A percentile compares a stretch with the other conserved stretches of the same genome.
phyloP scores from a whole-genome alignment of 2,113 vertebrate genomes.

The Ploceus nigricollis region DNA sequence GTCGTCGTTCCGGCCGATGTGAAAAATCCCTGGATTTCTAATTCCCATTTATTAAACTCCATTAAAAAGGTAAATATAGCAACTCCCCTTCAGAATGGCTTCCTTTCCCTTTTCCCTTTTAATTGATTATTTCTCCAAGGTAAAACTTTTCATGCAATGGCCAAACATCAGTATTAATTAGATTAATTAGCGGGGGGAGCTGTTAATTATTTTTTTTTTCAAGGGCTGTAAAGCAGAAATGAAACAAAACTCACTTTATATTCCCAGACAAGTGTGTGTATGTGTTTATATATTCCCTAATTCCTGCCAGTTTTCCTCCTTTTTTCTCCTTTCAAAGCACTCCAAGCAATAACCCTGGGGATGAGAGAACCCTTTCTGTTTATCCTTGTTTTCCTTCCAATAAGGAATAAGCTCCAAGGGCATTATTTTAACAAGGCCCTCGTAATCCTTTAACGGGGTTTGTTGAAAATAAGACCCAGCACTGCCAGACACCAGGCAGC shows the following conservation, averaged over 20 bases:
- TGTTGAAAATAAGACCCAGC: conserved; percentile 34
- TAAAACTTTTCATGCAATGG: background rate
- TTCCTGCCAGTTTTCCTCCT: background rate
- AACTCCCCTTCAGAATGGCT: background rate
- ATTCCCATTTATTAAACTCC: background rate
- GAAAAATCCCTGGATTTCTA: background rate
- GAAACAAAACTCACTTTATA: conserved; percentile 47
- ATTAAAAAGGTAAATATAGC: conserved; percentile 39
- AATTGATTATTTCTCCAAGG: conserved; percentile 32
- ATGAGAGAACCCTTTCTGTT: conserved; percentile 38
- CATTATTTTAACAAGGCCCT: conserved; percentile 55
- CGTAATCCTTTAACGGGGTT: conserved; percentile 45
- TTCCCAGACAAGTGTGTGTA: background rate
- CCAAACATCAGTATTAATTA: conserved; percentile 33
- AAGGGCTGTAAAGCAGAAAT: conserved; percentile 15
- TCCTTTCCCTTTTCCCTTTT: background rate
- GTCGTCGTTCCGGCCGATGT: background rate
- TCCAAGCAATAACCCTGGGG: background rate
- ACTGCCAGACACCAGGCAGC: background rate
- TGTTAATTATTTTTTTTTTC: background rate
- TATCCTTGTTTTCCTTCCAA: conserved; percentile 9
- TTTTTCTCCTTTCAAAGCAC: conserved; percentile 11
- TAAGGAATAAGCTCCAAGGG: conserved; percentile 26
- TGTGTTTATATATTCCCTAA: conserved; percentile 5
- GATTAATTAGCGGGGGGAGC: background rate